Conservation (phyloP, 1,140 invertebrate species). For the Heliconius melpomene region DNA sequence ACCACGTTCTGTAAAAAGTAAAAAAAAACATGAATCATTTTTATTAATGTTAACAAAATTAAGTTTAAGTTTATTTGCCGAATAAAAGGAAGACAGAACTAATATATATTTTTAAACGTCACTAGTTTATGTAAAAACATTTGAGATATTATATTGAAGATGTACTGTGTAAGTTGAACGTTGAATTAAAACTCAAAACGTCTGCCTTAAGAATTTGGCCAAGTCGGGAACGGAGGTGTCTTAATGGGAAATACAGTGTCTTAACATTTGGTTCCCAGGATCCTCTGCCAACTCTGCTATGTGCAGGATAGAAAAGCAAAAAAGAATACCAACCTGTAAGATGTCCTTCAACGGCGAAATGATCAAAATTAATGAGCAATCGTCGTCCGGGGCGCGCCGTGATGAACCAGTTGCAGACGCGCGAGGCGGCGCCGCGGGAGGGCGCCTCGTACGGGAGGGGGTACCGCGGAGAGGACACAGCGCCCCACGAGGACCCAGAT, state of each 20-base stretch:
- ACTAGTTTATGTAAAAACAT: no score
- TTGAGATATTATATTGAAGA: no score
- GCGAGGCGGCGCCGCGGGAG: slow-evolving; percentile 86
- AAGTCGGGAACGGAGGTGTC: no score
- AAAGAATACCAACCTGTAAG: slow-evolving; percentile 82
- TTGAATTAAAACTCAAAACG: no score
- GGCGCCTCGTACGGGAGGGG: slow-evolving; percentile 93
- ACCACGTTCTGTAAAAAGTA: slow-evolving; percentile 85
- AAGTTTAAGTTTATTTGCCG: no score
- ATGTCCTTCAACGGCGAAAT: slow-evolving; percentile 94
- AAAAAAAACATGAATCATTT: background rate
- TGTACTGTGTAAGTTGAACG: no score
- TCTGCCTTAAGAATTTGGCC: no score
- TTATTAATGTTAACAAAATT: no score
- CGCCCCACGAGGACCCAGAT: slow-evolving; percentile 90
- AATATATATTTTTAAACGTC: no score
- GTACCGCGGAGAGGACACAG: slow-evolving; percentile 94
- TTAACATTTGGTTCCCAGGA: no score
- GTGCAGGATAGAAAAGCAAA: background rate
- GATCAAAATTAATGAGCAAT: slow-evolving; percentile 92
- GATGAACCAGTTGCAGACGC: slow-evolving; percentile 96
- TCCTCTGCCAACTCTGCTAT: background rate
- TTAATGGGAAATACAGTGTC: no score
- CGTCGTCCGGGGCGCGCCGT: slow-evolving; percentile 90
- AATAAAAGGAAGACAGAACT: no score